phyloP scores from a whole-genome alignment of 2,113 vertebrate species.

The Vicugna pacos region DNA sequence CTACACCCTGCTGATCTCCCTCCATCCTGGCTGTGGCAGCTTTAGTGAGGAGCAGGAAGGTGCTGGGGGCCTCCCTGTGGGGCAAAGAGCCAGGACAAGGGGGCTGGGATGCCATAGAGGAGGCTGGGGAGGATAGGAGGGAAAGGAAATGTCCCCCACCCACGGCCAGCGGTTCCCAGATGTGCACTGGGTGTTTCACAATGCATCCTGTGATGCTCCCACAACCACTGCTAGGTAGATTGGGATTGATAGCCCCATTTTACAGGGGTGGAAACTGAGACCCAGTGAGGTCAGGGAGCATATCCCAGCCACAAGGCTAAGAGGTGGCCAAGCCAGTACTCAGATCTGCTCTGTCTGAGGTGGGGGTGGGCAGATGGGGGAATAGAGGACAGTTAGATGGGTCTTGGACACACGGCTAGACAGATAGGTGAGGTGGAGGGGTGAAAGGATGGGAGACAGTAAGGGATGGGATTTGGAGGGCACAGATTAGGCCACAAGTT shows the following conservation, averaged over 20 bases:
- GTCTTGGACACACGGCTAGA: not conserved
- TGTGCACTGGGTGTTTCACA: no score
- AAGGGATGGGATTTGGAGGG: not conserved
- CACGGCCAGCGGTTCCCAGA: not conserved
- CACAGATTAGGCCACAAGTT: not conserved
- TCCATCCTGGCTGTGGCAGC: not conserved
- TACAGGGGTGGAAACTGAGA: not conserved
- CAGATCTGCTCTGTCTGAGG: not conserved
- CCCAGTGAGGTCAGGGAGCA: not conserved
- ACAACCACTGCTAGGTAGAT: no score
- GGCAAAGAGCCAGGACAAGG: not conserved
- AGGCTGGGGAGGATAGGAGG: not conserved
- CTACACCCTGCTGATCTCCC: accelerated
- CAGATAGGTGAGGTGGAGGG: not conserved
- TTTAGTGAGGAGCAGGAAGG: not conserved
- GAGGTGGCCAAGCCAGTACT: not conserved
- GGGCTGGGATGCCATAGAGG: not conserved
- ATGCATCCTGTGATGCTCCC: not conserved
- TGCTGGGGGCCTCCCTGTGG: not conserved
- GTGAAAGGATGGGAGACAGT: no score
- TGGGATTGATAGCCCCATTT: not conserved
- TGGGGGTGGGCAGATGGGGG: no score
- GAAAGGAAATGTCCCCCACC: not conserved
- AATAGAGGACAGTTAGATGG: not conserved
- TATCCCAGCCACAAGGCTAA: not conserved